These are phyloP conservation scores for Sigmodon hispidus DNA, from an alignment of 2,113 vertebrate species.

Conservation along the genomic window DNA sequence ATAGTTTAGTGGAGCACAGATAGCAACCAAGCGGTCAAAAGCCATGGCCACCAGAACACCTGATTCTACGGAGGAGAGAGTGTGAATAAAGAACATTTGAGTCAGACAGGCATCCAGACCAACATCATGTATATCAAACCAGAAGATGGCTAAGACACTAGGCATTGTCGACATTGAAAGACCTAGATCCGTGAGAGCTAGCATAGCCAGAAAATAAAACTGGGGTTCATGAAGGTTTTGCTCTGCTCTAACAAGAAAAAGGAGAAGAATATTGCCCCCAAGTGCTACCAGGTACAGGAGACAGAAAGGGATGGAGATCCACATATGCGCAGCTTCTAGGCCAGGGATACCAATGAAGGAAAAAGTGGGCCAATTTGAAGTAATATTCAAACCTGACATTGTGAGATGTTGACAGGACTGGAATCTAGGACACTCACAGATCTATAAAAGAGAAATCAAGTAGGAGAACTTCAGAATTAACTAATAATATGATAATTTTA, in stretches of 20 bases:
- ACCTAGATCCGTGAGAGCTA: slow-evolving; percentile 73
- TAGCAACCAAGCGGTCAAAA: slow-evolving; percentile 73
- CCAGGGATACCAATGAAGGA: slow-evolving; percentile 63
- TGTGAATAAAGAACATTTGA: slow-evolving; percentile 78
- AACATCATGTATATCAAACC: slow-evolving; percentile 48
- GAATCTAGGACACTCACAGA: neutral
- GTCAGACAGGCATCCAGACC: slow-evolving; percentile 72
- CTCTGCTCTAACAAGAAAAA: slow-evolving; percentile 41
- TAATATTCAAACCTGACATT: neutral
- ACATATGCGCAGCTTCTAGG: slow-evolving; percentile 29
- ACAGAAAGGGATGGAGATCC: slow-evolving; percentile 65
- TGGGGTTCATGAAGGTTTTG: slow-evolving; percentile 71
- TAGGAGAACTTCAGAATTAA: neutral
- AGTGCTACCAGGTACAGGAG: slow-evolving; percentile 61
- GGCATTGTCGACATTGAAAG: slow-evolving; percentile 70
- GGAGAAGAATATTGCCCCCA: slow-evolving; percentile 61
- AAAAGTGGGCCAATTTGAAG: neutral
- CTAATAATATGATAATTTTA: neutral
- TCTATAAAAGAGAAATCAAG: slow-evolving; percentile 10
- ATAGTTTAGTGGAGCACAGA: slow-evolving; percentile 73
- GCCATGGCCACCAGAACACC: slow-evolving; percentile 75
- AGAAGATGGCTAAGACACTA: slow-evolving; percentile 74
- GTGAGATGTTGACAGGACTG: neutral
- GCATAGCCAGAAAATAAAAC: slow-evolving; percentile 68
- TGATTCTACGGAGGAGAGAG: slow-evolving; percentile 58